A percentile compares a stretch with the other conserved stretches of the same genome.
These are phyloP conservation scores for Calliopsis andreniformis DNA, from an alignment of 1,140 invertebrate genomes.

Conservation along the genomic window DNA sequence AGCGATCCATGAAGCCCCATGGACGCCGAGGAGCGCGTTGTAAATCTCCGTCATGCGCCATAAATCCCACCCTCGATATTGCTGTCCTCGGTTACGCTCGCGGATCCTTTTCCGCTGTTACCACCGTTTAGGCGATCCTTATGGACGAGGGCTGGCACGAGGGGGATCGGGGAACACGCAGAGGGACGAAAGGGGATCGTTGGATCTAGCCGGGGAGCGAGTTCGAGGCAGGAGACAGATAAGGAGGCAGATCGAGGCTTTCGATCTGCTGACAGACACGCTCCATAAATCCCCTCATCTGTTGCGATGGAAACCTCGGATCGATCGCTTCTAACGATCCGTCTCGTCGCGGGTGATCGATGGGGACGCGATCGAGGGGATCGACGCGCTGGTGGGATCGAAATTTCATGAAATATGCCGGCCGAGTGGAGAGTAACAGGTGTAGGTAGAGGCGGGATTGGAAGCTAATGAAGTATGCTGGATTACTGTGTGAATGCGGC, in stretches of 20 bases:
- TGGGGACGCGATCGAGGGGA: no score
- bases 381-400: no score
- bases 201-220: slow-evolving; percentile 9
- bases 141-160: no score
- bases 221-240: slow-evolving; percentile 28
- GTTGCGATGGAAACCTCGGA: background rate
- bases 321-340: no score
- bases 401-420: no score
- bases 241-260: slow-evolving; percentile 38
- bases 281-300: slow-evolving; percentile 47
- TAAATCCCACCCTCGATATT: slow-evolving; percentile 64
- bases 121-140: slow-evolving; percentile 24
- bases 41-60: slow-evolving; percentile 68
- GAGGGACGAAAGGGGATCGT: background rate
- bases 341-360: no score
- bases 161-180: background rate
- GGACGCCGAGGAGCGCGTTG: slow-evolving; percentile 62
- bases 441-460: no score
- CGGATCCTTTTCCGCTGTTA: slow-evolving; percentile 52
- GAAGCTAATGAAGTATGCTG: no score
- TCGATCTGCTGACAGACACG: slow-evolving; percentile 49
- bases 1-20: slow-evolving; percentile 57
- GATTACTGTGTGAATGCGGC: no score
- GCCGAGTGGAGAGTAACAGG: no score
- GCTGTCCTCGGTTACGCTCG: slow-evolving; percentile 44